Evolutionary conservation across 2,113 vertebrate genomes (phyloP).

Genomic region (Illadopsis cleaveri): DNA sequence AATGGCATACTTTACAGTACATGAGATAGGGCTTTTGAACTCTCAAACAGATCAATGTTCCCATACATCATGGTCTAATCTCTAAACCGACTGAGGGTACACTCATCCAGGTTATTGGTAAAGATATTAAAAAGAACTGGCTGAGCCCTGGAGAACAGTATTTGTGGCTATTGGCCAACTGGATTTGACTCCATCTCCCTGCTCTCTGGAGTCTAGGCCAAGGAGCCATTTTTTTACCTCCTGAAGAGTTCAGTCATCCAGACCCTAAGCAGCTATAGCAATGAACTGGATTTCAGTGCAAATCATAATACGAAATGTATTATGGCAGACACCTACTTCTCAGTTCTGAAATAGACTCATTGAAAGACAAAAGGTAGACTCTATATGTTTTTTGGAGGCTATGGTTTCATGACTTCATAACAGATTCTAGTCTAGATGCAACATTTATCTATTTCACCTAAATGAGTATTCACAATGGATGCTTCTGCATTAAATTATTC

Average conservation of each 20-base stretch:
- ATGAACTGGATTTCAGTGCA: neutral
- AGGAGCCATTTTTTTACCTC: neutral
- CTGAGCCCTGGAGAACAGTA: neutral
- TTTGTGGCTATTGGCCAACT: accelerated
- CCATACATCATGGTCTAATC: accelerated
- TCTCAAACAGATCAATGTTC: neutral
- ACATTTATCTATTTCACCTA: neutral
- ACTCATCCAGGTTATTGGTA: accelerated
- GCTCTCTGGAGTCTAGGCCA: neutral
- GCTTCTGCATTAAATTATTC: neutral
- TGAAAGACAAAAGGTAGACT: neutral
- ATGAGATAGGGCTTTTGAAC: neutral
- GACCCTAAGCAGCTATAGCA: neutral
- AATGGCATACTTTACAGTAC: neutral
- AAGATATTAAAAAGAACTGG: neutral
- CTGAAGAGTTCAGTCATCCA: accelerated
- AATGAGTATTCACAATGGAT: neutral
- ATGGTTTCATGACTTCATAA: neutral
- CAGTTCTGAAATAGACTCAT: neutral
- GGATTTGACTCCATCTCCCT: neutral
- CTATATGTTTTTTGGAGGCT: neutral
- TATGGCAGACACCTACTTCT: neutral
- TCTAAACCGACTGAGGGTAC: neutral
- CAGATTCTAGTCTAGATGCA: neutral
- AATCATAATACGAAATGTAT: neutral